Base-by-base conservation (phyloP, 2,797 vertebrate species). In the Gymnothorax javanicus region DNA sequence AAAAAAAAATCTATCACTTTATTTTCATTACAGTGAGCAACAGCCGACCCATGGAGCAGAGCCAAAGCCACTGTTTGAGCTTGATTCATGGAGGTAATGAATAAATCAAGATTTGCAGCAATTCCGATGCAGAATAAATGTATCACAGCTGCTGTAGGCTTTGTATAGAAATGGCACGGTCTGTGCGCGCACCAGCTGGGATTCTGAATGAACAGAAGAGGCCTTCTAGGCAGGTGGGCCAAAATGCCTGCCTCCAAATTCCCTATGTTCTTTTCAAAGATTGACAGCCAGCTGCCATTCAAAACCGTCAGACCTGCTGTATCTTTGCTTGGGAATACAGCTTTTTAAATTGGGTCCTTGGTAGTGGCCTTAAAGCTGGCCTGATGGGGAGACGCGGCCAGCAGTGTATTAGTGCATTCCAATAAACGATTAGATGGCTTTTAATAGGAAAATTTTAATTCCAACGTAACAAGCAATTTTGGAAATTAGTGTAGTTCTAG, bases 21-120 rank as follows among this genome's bases (percentile, higher is more conserved):
- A 8, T 79, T 79, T 79, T 79, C 75, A 56, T 79, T 54, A 23
- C 50, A n/a, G 75, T 11, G 52, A 79, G 75, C 50, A 54, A 79
- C 52, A 79, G 43, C 75, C 20, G 11, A 20, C 75, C 52, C 12
- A 20, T 33, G 50, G 17, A 79, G 8, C 73, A 2, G 33, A 52
- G 73, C 17, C 15, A 77, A 52, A 52, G 5, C 62, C 7, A 54
- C 17, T 79, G 50, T 13, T 54, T 79, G 9, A 54, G 43, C 75
- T n/a, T n/a, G 75, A 79, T 79, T 79, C 56, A 79, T 56, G 43
- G 20, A 52, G 23, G 25, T 13, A 52, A 54, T 50, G 23, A 54
- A 79, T 52, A 73, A 73, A 52, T 17, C 6, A 54, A 54, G 75
- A 54, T 15, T 54, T n/a, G 17, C 50, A 54, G 75, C 75, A 2